Evolutionary conservation across 1,140 invertebrate genomes (phyloP).

Genomic region (Halictus rubicundus): DNA sequence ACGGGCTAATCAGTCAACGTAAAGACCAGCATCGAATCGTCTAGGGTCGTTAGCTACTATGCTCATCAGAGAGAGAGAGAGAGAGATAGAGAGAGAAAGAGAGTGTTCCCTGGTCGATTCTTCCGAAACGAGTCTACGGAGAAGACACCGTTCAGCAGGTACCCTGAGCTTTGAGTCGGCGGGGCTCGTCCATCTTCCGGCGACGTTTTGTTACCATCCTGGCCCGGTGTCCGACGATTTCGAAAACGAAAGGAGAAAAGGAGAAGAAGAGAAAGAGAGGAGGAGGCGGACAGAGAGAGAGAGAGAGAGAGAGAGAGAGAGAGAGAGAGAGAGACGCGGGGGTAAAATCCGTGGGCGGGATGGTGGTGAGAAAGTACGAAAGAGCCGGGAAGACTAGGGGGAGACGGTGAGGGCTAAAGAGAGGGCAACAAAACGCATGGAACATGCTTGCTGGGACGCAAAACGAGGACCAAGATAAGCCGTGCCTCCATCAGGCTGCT

Average conservation of each 20-base stretch:
- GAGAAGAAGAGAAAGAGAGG: background rate
- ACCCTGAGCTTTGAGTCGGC: too few species aligned
- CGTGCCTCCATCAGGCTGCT: slow-evolving; percentile 79
- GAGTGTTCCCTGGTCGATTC: too few species aligned
- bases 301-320: background rate
- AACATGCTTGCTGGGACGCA: slow-evolving; percentile 74
- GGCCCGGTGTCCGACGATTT: background rate
- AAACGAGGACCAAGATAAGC: slow-evolving; percentile 80
- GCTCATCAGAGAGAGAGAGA: too few species aligned
- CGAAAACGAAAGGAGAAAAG: background rate
- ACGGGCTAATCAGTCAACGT: too few species aligned
- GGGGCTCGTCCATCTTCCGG: too few species aligned
- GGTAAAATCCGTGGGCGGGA: slow-evolving; percentile 25
- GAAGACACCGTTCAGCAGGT: too few species aligned
- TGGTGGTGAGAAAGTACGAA: slow-evolving; percentile 35
- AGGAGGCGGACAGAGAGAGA: background rate
- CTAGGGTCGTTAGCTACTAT: too few species aligned
- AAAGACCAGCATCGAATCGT: too few species aligned
- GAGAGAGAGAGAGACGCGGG: background rate
- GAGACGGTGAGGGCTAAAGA: slow-evolving; percentile 59
- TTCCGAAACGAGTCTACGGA: too few species aligned
- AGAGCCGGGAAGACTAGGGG: slow-evolving; percentile 33
- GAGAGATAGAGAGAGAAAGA: too few species aligned
- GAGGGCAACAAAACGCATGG: slow-evolving; percentile 78
- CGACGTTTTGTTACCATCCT: background rate